phyloP scores from a whole-genome alignment of 2,888 invertebrate genomes.

The Noctua comes region DNA sequence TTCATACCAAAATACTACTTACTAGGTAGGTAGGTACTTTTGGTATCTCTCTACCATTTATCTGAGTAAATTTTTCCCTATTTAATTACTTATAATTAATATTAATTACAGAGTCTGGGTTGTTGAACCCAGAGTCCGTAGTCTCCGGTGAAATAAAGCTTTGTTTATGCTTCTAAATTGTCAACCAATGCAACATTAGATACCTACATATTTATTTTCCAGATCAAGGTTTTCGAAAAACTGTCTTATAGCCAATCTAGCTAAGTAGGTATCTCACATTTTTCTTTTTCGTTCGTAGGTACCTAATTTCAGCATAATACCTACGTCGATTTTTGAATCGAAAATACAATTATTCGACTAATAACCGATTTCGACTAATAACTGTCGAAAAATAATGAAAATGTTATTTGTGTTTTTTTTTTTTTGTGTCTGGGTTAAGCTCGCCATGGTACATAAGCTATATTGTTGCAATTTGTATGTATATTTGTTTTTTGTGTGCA shows the following conservation, averaged over 20 bases:
- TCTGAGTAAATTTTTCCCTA: no score
- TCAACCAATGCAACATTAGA: background rate
- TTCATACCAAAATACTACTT: background rate
- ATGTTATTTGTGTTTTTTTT: no score
- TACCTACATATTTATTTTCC: slow-evolving; percentile 3
- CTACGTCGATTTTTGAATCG: background rate
- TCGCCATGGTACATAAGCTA: no score
- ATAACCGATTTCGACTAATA: no score
- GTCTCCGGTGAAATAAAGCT: background rate
- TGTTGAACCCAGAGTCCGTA: background rate
- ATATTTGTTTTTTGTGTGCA: no score
- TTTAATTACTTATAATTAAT: background rate
- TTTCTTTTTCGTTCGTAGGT: background rate
- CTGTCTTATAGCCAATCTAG: background rate
- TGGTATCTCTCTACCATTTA: background rate
- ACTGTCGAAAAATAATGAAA: no score
- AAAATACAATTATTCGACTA: no score
- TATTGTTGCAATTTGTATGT: no score
- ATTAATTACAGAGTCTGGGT: no score
- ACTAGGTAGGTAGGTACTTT: background rate
- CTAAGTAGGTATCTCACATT: background rate
- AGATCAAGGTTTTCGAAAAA: background rate
- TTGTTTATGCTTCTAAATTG: background rate
- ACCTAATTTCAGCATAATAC: background rate
- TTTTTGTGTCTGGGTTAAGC: no score